These are phyloP conservation scores for Artemia franciscana DNA, from an alignment of 1,140 invertebrate species.

Conservation along the genomic window DNA sequence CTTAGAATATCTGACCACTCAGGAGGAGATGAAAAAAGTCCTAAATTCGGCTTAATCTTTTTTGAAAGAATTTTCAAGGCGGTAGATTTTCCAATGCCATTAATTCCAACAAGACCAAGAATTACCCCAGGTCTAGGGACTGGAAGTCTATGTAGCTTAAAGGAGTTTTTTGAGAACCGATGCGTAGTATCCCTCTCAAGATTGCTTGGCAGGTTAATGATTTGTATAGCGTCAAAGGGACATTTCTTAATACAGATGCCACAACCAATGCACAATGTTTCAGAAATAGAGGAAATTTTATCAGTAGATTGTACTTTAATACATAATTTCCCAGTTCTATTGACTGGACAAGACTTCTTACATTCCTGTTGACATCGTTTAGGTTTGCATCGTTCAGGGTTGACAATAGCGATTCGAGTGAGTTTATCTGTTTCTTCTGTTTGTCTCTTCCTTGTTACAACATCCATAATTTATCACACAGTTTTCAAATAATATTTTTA, in stretches of 20 bases:
- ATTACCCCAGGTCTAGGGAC: slow-evolving; percentile 91
- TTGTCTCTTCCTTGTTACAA: slow-evolving; percentile 16
- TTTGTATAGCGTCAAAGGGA: slow-evolving; percentile 96
- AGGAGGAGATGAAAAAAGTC: slow-evolving; percentile 56
- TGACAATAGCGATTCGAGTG: slow-evolving; percentile 94
- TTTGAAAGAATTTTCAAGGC: slow-evolving; percentile 95
- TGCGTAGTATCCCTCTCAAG: slow-evolving; percentile 95
- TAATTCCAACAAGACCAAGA: slow-evolving; percentile 90
- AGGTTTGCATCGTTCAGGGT: slow-evolving; percentile 93
- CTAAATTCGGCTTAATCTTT: slow-evolving; percentile 96
- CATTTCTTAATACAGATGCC: slow-evolving; percentile 99
- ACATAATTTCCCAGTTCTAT: slow-evolving; percentile 95
- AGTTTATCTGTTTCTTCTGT: slow-evolving; percentile 67
- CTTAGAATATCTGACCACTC: slow-evolving; percentile 97
- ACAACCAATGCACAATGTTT: slow-evolving; percentile 97
- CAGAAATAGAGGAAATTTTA: slow-evolving; percentile 92
- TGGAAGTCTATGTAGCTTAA: slow-evolving; percentile 89
- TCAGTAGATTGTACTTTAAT: slow-evolving; percentile 94
- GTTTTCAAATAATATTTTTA: too few relatives aligned
- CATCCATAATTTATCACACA: too few relatives aligned
- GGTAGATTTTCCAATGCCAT: slow-evolving; percentile 99
- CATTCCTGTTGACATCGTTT: slow-evolving; percentile 97
- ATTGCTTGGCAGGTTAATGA: slow-evolving; percentile 97
- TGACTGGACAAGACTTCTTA: slow-evolving; percentile 94
- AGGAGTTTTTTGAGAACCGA: slow-evolving; percentile 95